A percentile compares a stretch with the other conserved stretches of the same genome.
These are phyloP conservation scores for Apogon talboti DNA, from an alignment of 2,797 vertebrate genomes.

Conservation along the genomic window DNA sequence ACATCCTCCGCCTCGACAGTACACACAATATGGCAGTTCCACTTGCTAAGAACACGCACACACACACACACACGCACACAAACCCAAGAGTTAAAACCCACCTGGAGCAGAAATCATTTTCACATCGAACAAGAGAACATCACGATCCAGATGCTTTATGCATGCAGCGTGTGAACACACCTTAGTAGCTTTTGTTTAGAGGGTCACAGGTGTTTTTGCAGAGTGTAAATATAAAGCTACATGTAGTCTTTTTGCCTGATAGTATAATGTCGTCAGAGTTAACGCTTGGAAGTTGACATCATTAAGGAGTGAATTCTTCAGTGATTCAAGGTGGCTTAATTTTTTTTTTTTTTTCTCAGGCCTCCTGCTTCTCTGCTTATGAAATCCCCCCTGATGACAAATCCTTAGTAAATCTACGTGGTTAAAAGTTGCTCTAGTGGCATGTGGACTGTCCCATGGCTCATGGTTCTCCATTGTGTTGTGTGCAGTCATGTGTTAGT, in stretches of 20 bases:
- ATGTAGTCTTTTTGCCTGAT: conserved; percentile 23
- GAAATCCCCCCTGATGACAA: conserved; percentile 56
- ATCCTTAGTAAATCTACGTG: conserved; percentile 54
- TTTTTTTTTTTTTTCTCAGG: background rate
- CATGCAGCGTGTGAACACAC: conserved; percentile 74
- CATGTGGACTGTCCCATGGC: conserved; percentile 49
- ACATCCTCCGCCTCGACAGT: conserved; percentile 54
- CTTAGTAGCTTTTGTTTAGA: conserved; percentile 57
- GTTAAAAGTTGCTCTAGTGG: conserved; percentile 52
- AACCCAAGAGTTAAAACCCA: conserved; percentile 43
- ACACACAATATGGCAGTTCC: conserved; percentile 60
- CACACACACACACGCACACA: conserved; percentile 26
- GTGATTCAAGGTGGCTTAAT: conserved; percentile 7
- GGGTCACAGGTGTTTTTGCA: conserved; percentile 43
- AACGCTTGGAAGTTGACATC: conserved; percentile 60
- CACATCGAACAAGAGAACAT: conserved; percentile 69
- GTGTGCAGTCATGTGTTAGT: conserved; percentile 52
- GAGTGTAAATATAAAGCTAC: conserved; percentile 35
- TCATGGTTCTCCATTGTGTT: conserved; percentile 50
- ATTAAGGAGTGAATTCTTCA: conserved; percentile 36
- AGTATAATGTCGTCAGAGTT: conserved; percentile 16
- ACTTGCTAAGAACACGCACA: conserved; percentile 61
- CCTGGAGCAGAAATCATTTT: conserved; percentile 62
- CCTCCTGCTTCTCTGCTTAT: conserved; percentile 33
- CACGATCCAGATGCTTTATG: conserved; percentile 68